A percentile compares a stretch with the other conserved stretches of the same genome.
Conservation (phyloP, 1,140 invertebrate species). For the Anastrepha obliqua region DNA sequence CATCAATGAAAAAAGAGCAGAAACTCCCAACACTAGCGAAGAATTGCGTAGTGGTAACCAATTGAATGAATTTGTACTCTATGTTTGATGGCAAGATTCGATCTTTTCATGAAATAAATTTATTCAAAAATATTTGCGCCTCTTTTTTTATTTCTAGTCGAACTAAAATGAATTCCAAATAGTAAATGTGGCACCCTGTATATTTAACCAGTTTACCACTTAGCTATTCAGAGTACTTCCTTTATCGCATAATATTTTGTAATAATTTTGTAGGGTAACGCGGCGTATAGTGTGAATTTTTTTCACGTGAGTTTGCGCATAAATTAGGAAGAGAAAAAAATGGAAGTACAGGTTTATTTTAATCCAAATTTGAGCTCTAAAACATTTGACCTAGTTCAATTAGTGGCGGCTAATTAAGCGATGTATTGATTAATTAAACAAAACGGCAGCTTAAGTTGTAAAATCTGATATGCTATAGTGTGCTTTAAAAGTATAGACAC, state of each 20-base stretch:
- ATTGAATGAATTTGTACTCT: too few relatives aligned
- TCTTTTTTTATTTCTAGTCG: too few relatives aligned
- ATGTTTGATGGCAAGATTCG: too few relatives aligned
- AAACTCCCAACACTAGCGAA: too few relatives aligned
- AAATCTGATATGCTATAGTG: not conserved
- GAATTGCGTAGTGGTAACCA: too few relatives aligned
- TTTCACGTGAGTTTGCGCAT: not conserved
- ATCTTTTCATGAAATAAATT: too few relatives aligned
- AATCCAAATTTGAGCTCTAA: not conserved
- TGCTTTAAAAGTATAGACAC: too few relatives aligned
- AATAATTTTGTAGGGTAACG: not conserved
- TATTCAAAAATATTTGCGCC: too few relatives aligned
- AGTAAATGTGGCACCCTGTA: not conserved
- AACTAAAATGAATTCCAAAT: too few relatives aligned
- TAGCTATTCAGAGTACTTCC: not conserved
- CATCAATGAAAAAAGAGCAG: too few relatives aligned
- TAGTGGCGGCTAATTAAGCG: slow-evolving; percentile 26
- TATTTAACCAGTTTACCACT: not conserved
- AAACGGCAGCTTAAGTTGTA: not conserved
- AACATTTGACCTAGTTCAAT: slow-evolving; percentile 15
- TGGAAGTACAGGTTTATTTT: not conserved
- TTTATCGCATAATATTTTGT: not conserved
- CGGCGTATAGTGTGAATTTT: not conserved
- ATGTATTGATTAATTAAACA: slow-evolving; percentile 40
- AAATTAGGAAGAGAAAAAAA: slow-evolving; percentile 3